phyloP scores from a whole-genome alignment of 1,140 invertebrate species.

The Micrasema minimum region DNA sequence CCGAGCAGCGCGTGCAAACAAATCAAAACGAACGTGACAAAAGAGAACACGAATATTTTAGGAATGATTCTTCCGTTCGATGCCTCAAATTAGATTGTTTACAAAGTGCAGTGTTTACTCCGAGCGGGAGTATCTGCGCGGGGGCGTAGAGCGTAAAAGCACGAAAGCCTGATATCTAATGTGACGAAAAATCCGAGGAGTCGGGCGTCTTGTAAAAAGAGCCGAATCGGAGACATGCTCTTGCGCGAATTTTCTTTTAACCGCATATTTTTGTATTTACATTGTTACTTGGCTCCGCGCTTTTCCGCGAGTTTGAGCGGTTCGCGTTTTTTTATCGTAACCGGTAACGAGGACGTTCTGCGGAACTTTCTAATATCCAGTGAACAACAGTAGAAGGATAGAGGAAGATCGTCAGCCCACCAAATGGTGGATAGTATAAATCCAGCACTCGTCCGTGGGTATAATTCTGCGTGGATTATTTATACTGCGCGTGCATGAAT shows the following conservation, averaged over 20 bases:
- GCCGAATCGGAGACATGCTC: background rate
- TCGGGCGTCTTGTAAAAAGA: slow-evolving; percentile 8
- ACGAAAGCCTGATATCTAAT: slow-evolving; percentile 19
- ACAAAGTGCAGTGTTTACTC: slow-evolving; percentile 15
- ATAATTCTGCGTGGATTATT: slow-evolving; percentile 15
- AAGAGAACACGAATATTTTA: slow-evolving; percentile 1
- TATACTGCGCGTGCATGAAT: slow-evolving; percentile 27
- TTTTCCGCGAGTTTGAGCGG: background rate
- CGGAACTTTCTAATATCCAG: slow-evolving; percentile 4
- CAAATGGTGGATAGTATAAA: background rate
- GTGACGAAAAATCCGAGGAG: background rate
- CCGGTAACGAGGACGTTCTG: background rate
- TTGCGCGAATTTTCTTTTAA: background rate
- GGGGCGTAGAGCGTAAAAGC: background rate
- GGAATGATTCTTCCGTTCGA: background rate
- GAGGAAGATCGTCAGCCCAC: background rate
- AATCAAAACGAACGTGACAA: slow-evolving; percentile 7
- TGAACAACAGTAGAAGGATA: background rate
- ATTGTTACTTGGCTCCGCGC: background rate
- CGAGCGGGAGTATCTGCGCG: slow-evolving; percentile 8
- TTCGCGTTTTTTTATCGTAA: background rate
- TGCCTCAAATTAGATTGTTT: slow-evolving; percentile 1
- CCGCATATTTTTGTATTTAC: background rate
- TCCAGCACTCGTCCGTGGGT: background rate
- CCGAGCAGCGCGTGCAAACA: slow-evolving; percentile 1